Evolutionary conservation across 2,797 vertebrate species (phyloP).

Genomic region (Neosilurus mollespiculum): DNA sequence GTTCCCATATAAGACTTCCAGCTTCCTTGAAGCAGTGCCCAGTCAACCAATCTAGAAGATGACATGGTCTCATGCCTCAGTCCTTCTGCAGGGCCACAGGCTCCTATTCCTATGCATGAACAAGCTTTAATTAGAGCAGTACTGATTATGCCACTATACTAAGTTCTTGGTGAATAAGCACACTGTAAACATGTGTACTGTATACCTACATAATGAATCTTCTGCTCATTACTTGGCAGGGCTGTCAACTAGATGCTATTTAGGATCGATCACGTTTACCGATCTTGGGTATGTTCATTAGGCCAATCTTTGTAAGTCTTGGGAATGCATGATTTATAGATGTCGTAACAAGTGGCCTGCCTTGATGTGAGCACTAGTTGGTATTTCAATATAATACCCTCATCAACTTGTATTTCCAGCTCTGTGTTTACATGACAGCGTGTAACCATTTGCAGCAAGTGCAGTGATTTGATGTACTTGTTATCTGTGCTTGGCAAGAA

Average conservation of each 20-base stretch:
- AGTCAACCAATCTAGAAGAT: not conserved
- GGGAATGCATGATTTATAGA: not conserved
- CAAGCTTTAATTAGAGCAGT: slow-evolving; percentile 51
- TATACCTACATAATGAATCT: slow-evolving; percentile 46
- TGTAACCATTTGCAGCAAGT: not conserved
- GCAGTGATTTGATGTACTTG: not conserved
- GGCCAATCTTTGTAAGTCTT: not conserved
- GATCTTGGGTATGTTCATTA: slow-evolving; percentile 20
- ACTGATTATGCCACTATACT: slow-evolving; percentile 44
- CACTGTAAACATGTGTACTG: slow-evolving; percentile 47
- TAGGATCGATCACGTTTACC: slow-evolving; percentile 48
- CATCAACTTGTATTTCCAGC: not conserved
- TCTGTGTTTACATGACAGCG: not conserved
- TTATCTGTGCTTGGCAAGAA: not conserved
- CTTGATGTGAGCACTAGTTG: not conserved
- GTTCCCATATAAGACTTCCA: not conserved
- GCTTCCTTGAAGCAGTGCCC: not conserved
- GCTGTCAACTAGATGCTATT: slow-evolving; percentile 23
- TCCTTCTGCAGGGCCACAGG: slow-evolving; percentile 5
- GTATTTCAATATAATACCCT: not conserved
- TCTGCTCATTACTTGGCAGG: slow-evolving; percentile 39
- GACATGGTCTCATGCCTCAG: not conserved
- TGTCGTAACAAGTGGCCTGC: not conserved
- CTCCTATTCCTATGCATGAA: slow-evolving; percentile 40
- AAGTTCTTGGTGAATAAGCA: slow-evolving; percentile 36